Evolutionary conservation across 2,113 vertebrate species (phyloP).

Genomic region (Pomatorhinus ruficollis): DNA sequence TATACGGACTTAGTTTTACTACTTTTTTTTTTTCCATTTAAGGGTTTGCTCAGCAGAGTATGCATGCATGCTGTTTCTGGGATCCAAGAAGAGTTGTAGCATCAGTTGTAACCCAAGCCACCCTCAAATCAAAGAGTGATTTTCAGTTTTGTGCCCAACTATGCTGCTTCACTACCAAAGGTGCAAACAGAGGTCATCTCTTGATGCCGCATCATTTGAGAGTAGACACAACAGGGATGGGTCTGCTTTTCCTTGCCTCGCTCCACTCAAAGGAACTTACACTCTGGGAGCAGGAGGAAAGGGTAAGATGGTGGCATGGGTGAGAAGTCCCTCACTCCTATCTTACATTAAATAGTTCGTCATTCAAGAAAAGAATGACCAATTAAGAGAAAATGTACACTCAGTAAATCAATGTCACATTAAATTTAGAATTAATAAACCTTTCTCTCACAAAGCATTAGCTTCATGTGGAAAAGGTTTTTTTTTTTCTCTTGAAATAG

Average conservation of each 20-base stretch:
- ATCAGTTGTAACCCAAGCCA: neutral
- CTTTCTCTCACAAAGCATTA: neutral
- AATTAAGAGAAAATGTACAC: neutral
- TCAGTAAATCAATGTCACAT: neutral
- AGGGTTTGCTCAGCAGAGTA: constrained; percentile 8
- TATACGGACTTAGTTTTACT: constrained; percentile 65
- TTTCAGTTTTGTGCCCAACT: rapidly evolving
- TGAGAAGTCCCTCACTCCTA: neutral
- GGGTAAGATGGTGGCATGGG: rapidly evolving
- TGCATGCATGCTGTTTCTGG: neutral
- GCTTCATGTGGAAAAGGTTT: neutral
- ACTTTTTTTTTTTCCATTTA: constrained; percentile 66
- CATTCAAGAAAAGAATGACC: neutral
- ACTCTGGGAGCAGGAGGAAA: neutral
- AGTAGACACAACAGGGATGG: rapidly evolving
- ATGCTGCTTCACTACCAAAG: neutral
- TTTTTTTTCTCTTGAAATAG: neutral
- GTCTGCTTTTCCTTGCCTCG: neutral
- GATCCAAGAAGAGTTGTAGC: neutral
- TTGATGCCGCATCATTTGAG: rapidly evolving
- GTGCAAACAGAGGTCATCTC: neutral
- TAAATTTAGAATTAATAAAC: neutral
- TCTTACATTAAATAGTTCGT: neutral
- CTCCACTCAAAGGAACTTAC: neutral
- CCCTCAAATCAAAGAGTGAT: rapidly evolving